Base-by-base conservation (phyloP, 2,797 vertebrate genomes). In the Hippopotamyrus pictus region DNA sequence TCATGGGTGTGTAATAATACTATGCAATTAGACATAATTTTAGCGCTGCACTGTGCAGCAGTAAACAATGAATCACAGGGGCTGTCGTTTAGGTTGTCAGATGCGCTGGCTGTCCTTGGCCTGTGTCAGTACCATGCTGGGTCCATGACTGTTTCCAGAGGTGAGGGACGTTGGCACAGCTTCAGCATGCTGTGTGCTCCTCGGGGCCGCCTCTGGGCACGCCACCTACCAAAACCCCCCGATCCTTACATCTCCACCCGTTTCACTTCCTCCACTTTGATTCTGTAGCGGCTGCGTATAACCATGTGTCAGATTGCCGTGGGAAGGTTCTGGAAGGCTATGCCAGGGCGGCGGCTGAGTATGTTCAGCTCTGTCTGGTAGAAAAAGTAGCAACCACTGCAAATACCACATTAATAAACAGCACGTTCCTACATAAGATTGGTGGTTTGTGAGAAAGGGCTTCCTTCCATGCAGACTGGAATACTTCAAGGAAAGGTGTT, bases 21-120 rank as follows among this genome's bases (percentile, higher is more conserved):
- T 92, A 93, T 89, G 92, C 95, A 95, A 96, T 96, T 96, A 95
- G 95, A 93, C 93, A 33, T 69, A 5, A 33, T 69, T 69, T 69
- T 69, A 69, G 11, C 33, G 11, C 95, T 91, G 93, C 95, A 95
- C 95, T 95, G 95, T 94, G 93, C 94, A 93, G 93, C 94, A 95
- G 95, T 95, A 95, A 95, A 95, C 93, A 89, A 91, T 90, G 50
- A 91, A 92, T 93, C 89, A 91, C 12, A 17, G 29, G 22, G 50
- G 19, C 54, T 57, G 48, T 22, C n/a, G 3, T 48, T 65, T 85
- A 29, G 83, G 93, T 54, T 33, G 7, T 14, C 11, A 11, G 29
- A 3, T 19, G 22, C 19, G 3, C 46, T 50, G 41, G 19, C 79
- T n/a, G 41, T 25, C 46, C n/a, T 84, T 84, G 19, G 41, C n/a